Base-by-base conservation (phyloP, 2,113 vertebrate genomes). In the Pampusana beccarii region DNA sequence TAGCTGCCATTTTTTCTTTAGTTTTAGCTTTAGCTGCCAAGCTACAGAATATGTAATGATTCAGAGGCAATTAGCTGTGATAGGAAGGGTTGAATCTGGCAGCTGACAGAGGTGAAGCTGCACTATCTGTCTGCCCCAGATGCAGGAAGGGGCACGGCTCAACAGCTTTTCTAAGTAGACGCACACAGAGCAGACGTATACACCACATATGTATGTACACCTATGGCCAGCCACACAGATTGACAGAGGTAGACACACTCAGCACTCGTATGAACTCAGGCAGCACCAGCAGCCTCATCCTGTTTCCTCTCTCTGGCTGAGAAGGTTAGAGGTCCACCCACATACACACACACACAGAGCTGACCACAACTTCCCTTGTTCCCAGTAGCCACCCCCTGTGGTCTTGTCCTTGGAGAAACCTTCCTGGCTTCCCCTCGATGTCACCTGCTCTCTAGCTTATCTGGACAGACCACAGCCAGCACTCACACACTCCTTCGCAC, bases 101-200 rank as follows among this genome's bases (percentile, higher is more conserved):
- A 75, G 36, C 46, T 5, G 7, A 2, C 6, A 60, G 58, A 70
- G 24, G 16, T 33, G 29, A 77, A 31, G 24, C 50, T 85, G 36
- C 29, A 21, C 17, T 10, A 11, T 58, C 14, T 40, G 31, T 6
- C 2, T 78, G 57, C 25, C 28, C 58, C 40, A 53, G 58, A 17
- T 0, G 1, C 36, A 50, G 64, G 20, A 54, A 61, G n/a, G 17
- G 54, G 26, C 16, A 44, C 57, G 57, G 26, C 50, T 61, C 31
- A 40, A 33, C 7, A 60, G 38, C 5, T 54, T 61, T 40, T 70
- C 69, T 16, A 13, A 8, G 34, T 4, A 14, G 58, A 24, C 3
- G 1, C 1, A 29, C 6, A 1, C 33, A 12, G 20, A 72, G 5
- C 66, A 26, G 1, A 18, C 0, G 2, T 16, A 29, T 5, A 17